Percentiles rank a stretch among this genome's conserved stretches.
Evolutionary conservation across 2,888 invertebrate genomes (phyloP).

Genomic region (Lycia hirtaria): DNA sequence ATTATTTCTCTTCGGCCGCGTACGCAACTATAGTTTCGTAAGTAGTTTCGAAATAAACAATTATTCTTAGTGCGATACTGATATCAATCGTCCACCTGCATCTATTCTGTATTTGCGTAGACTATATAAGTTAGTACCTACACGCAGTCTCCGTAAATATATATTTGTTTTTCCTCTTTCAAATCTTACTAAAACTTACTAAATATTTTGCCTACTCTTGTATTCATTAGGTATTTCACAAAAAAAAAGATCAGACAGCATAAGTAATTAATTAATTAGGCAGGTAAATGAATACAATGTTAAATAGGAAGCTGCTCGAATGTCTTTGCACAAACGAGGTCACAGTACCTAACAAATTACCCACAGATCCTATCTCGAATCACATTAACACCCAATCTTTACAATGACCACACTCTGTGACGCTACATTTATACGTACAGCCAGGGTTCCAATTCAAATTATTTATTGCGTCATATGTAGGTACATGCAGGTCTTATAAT

Average conservation of each 20-base stretch:
- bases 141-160: not conserved
- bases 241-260: not conserved
- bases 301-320: not conserved
- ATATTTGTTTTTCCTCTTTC: not conserved
- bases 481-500: too few species aligned
- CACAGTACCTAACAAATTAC: slow-evolving; percentile 15
- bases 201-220: not conserved
- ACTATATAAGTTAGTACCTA: too few species aligned
- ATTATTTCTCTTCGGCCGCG: too few species aligned
- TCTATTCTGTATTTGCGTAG: too few species aligned
- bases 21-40: too few species aligned
- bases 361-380: not conserved
- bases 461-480: too few species aligned
- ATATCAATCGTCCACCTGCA: too few species aligned
- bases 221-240: too few species aligned
- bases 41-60: too few species aligned
- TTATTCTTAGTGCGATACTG: too few species aligned
- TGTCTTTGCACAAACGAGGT: not conserved
- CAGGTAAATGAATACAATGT: not conserved
- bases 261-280: not conserved
- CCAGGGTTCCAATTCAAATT: not conserved
- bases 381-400: slow-evolving; percentile 19
- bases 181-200: not conserved
- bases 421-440: not conserved
- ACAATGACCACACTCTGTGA: not conserved